Evolutionary conservation across 2,888 invertebrate genomes (phyloP), one percentile per base, ranked within the genome.

Genomic region (Leptogaster cylindrica): DNA sequence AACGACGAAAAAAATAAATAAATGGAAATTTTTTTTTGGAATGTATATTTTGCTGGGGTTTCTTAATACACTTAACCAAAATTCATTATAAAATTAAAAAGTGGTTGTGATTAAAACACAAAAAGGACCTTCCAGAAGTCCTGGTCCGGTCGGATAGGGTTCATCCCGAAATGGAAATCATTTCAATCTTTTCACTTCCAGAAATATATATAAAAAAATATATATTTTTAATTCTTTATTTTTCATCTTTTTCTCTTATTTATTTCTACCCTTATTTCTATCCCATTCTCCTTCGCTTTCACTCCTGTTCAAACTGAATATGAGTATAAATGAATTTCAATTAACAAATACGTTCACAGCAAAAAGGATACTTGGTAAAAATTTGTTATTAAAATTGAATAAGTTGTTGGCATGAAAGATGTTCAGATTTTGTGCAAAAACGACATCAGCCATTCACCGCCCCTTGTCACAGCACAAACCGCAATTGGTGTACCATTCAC

Each of bases 81-180:
- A 66, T 67, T 65, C 67, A 67, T 70, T 67, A 67, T 65, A 65
- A 67, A 70, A 67, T 70, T 67, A 66, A 67, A 69, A 65, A 41
- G 36, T 52, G 33, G 20, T 44, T 25, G 6, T 55, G 48, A 67
- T 69, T 67, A 67, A 65, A 51, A 58, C 52, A 52, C 36, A 27
- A 52, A 52, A 65, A 65, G 41, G 50, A 18, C 28, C 36, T 31
- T 51, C 14, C 18, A 14, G 39, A 31, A 28, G 20, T 6, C 39
- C 14, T 20, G 0, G 10, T 48, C 14, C 28, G 0, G 10, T 12
- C 16, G 41, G 27, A 65, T 36, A 36, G 16, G 61, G 28, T 25
- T 28, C 27, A 61, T 61, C n/a, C 44, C 16, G 44, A n/a, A n/a
- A n/a, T n/a, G 61, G 10, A 27, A 28, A 27, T 41, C 28, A 44